Base-by-base conservation (phyloP, 2,888 invertebrate species). In the Hyppa rectilinea region DNA sequence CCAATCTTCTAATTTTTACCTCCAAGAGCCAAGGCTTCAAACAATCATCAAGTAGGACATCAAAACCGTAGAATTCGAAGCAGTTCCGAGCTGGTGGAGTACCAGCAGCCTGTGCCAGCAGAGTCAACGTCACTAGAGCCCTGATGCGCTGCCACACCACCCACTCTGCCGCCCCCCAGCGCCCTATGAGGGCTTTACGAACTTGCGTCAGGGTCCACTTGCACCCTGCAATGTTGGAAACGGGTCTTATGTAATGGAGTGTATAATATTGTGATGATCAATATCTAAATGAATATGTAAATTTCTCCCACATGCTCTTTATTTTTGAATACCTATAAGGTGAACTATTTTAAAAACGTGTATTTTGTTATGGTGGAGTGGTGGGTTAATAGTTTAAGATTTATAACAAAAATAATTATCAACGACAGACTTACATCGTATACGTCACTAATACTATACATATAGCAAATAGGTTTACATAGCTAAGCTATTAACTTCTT, bases 1-100 rank as follows among this genome's bases (percentile, higher is more conserved):
- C 5, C 29, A 29, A 52, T 20, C 6, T 3, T 20, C 20, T 29
- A 52, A 29, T 20, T 10, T 29, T 78, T 75, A 98, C 99, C 96
- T 99, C 99, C 67, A 99, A 94, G 26, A 99, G 95, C 98, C 99
- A 99, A 0, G 99, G 99, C 80, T 98, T 97, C 78, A 99, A 93
- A 66, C 97, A 96, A 56, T 97, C 97, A 88, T 99, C 99, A 1
- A 99, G 97, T 56, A 99, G 94, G 53, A 99, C 97, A 91, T 99
- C 99, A 89, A 99, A 99, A 2, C 99, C 99, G 88, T 98, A 98
- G 88, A 99, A 97, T 90, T 98, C 98, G 91, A 98, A 98, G 92
- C 98, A 98, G 92, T 98, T 98, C 40, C 97, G 96, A 0, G 97
- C 97, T 12, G 96, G 96, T 0, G 97, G 97, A 14, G 98, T 97